These are phyloP conservation scores for Drosophila serrata DNA, from an alignment of 1,140 invertebrate species.

Conservation along the genomic window DNA sequence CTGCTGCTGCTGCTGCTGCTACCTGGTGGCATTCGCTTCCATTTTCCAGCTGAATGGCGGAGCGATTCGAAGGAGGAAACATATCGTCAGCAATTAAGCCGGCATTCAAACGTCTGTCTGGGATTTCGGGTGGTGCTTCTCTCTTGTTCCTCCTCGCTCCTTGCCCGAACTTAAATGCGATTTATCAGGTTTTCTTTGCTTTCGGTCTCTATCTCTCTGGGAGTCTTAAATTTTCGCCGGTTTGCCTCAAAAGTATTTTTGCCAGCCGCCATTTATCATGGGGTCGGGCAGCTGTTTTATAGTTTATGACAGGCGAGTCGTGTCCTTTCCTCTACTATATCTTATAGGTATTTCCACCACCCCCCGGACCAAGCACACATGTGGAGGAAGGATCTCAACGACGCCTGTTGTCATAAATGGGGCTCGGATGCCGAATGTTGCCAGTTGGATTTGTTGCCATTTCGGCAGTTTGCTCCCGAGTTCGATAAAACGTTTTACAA, in stretches of 20 bases:
- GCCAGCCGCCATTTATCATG: slow-evolving; percentile 63
- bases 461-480: slow-evolving; percentile 57
- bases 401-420: slow-evolving; percentile 61
- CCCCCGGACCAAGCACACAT: slow-evolving; percentile 8
- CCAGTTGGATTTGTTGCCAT: slow-evolving; percentile 68
- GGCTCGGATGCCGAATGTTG: slow-evolving; percentile 54
- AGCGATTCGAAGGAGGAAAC: slow-evolving; percentile 35
- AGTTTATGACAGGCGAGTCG: slow-evolving; percentile 70
- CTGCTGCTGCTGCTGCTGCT: slow-evolving; percentile 38
- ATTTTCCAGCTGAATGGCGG: slow-evolving; percentile 66
- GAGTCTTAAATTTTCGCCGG: slow-evolving; percentile 33
- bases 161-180: slow-evolving; percentile 40
- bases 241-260: slow-evolving; percentile 43
- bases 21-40: slow-evolving; percentile 47
- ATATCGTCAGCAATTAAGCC: slow-evolving; percentile 79
- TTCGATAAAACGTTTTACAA: slow-evolving; percentile 78
- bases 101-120: slow-evolving; percentile 74
- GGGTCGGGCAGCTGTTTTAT: slow-evolving; percentile 62
- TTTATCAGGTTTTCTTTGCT: slow-evolving; percentile 60
- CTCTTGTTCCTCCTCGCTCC: background rate
- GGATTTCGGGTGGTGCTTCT: slow-evolving; percentile 26
- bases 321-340: slow-evolving; percentile 45
- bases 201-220: background rate
- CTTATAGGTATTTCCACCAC: slow-evolving; percentile 62
- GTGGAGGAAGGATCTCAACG: background rate